Percentiles rank a stretch among this genome's conserved stretches.
Evolutionary conservation across 1,140 invertebrate genomes (phyloP).

Genomic region (Aethina tumida): DNA sequence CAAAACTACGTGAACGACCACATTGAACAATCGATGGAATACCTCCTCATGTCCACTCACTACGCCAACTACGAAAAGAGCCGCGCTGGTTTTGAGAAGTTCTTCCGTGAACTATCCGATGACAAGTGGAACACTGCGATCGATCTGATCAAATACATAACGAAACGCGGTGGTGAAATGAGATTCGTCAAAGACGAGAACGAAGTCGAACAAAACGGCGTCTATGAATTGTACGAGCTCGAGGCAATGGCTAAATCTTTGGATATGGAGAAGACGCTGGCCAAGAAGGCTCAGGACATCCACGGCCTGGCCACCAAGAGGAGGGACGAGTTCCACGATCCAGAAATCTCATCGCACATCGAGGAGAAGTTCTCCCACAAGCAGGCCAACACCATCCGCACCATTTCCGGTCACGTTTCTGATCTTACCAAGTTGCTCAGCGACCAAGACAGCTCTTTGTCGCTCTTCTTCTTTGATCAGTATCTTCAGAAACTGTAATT

Average conservation of each 20-base stretch:
- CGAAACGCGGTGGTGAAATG: constrained; percentile 55
- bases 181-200: constrained; percentile 33
- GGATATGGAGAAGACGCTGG: constrained; percentile 62
- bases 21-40: constrained; percentile 59
- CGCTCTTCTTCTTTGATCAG: constrained; percentile 67
- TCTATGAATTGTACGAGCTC: constrained; percentile 48
- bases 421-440: constrained; percentile 58
- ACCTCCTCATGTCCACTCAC: constrained; percentile 60
- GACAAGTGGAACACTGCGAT: constrained; percentile 62
- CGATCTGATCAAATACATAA: constrained; percentile 63
- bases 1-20: constrained; percentile 53
- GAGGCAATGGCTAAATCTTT: constrained; percentile 61
- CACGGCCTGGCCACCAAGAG: constrained; percentile 44
- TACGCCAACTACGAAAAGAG: constrained; percentile 69
- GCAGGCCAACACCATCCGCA: constrained; percentile 54
- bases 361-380: constrained; percentile 64
- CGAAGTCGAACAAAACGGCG: constrained; percentile 19
- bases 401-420: constrained; percentile 57
- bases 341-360: constrained; percentile 59
- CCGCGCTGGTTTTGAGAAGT: constrained; percentile 61
- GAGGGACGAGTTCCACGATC: constrained; percentile 45
- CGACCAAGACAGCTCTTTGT: constrained; percentile 47
- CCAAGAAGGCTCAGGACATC: constrained; percentile 53
- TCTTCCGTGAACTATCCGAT: constrained; percentile 65
- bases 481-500: constrained; percentile 63